Conservation (phyloP, 2,888 invertebrate genomes). For the Palloptera scutellata region DNA sequence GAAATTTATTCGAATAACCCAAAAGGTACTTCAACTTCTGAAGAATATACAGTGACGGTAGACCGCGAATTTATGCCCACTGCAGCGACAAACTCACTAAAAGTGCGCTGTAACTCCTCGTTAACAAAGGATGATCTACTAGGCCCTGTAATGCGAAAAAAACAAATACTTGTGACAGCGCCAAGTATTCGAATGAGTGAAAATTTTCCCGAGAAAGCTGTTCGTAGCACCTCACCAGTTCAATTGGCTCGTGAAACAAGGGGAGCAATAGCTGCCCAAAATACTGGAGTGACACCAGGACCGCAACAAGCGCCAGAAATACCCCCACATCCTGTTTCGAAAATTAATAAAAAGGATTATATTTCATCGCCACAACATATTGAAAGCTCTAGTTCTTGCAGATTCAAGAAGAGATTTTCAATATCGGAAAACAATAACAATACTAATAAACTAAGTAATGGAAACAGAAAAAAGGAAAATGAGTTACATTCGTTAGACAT, state of each 20-base stretch:
- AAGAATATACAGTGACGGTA: constrained; percentile 73
- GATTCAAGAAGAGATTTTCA: too few species aligned
- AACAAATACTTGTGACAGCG: constrained; percentile 44
- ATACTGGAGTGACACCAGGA: constrained; percentile 62
- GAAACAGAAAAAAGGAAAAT: not conserved
- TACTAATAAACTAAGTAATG: not conserved
- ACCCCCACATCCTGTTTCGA: constrained; percentile 36
- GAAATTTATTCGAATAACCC: constrained; percentile 72
- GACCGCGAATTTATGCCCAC: constrained; percentile 47
- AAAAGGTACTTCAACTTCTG: constrained; percentile 58
- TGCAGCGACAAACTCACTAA: constrained; percentile 57
- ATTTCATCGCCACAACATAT: constrained; percentile 18
- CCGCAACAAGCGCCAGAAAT: constrained; percentile 53
- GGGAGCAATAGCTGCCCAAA: constrained; percentile 69
- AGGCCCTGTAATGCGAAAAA: constrained; percentile 54
- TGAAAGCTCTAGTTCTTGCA: constrained; percentile 9
- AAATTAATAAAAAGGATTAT: constrained; percentile 19
- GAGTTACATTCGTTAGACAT: constrained; percentile 23
- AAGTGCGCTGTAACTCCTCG: constrained; percentile 70
- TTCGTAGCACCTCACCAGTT: constrained; percentile 58
- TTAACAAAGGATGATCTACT: constrained; percentile 65
- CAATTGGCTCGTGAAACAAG: constrained; percentile 69
- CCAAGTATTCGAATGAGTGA: not conserved
- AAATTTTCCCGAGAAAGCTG: constrained; percentile 54
- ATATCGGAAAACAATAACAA: not conserved